phyloP scores from a whole-genome alignment of 1,140 invertebrate species.

The Diploscapter pachys region DNA sequence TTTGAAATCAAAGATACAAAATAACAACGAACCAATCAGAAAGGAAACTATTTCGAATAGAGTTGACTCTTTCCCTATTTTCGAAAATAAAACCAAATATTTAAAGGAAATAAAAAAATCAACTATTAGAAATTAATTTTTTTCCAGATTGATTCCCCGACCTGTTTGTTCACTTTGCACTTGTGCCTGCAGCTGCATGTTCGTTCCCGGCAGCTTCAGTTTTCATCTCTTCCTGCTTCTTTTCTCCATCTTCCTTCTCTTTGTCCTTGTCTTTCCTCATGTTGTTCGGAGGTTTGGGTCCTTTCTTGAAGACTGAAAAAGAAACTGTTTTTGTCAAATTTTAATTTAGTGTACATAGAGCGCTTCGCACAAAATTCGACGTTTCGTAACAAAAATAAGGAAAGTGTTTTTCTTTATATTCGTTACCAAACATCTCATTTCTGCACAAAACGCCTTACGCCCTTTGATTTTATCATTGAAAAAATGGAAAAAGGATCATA shows the following conservation, averaged over 20 bases:
- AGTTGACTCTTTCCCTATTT: no score
- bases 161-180: not conserved
- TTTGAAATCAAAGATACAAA: no score
- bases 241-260: conserved; percentile 3
- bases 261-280: conserved; percentile 26
- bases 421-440: no score
- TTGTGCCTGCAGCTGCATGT: conserved; percentile 1
- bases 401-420: no score
- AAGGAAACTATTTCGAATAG: no score
- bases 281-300: conserved; percentile 33
- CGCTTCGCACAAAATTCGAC: no score
- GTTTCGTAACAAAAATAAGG: no score
- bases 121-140: not conserved
- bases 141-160: not conserved
- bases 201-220: not conserved
- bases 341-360: no score
- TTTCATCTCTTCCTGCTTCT: not conserved
- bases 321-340: not conserved
- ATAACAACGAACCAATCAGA: no score
- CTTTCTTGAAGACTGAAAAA: conserved; percentile 4
- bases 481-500: not conserved
- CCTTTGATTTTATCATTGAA: not conserved
- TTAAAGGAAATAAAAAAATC: not conserved
- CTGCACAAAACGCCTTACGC: no score
- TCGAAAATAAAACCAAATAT: not conserved